Percentiles rank a stretch among this genome's conserved stretches.
Conservation (phyloP, 2,113 vertebrate genomes). For the Lampris incognitus region DNA sequence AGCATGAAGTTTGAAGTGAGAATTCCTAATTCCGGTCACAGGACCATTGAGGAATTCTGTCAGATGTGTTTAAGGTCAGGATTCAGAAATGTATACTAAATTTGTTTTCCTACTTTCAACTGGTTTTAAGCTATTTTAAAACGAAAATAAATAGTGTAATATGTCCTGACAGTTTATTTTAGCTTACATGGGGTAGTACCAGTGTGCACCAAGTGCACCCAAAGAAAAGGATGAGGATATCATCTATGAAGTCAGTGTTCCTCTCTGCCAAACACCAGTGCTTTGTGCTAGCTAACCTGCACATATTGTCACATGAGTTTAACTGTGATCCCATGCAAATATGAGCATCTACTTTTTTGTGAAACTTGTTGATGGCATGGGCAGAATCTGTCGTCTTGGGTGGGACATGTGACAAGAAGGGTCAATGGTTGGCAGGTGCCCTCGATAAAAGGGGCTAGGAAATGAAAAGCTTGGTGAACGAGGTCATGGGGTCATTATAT, state of each 20-base stretch:
- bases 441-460: conserved; percentile 9
- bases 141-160: neutral
- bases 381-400: conserved; percentile 45
- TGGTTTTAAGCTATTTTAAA: no score
- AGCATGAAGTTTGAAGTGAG: no score
- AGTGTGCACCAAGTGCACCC: neutral
- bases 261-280: neutral
- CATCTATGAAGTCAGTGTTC: neutral
- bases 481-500: conserved; percentile 6
- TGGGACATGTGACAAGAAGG: conserved; percentile 42
- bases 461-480: conserved; percentile 10
- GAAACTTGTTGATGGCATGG: conserved; percentile 19
- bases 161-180: neutral
- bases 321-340: conserved; percentile 12
- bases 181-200: neutral
- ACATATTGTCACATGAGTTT: conserved; percentile 1
- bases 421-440: conserved; percentile 45
- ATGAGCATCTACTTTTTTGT: neutral
- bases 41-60: neutral
- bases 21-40: neutral
- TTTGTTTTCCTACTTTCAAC: no score
- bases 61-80: no score
- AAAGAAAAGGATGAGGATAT: no score
- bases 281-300: neutral
- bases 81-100: no score